phyloP scores from a whole-genome alignment of 92 coral and sea anemone species.

The Zoanthus solanderi region DNA sequence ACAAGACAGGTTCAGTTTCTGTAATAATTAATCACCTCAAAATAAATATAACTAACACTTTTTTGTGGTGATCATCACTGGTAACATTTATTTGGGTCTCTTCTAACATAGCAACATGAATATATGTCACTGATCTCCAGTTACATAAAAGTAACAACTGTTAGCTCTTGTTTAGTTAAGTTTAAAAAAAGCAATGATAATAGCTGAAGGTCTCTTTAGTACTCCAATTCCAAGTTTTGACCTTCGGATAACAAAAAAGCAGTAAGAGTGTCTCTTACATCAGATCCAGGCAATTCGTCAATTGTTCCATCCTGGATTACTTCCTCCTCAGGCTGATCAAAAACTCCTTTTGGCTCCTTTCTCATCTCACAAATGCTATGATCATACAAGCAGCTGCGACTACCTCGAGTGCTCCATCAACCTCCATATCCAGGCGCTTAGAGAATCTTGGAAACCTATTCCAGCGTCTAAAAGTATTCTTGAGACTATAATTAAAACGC shows the following conservation, averaged over 20 bases:
- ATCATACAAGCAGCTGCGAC: slow-evolving; percentile 44
- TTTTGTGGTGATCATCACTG: background rate
- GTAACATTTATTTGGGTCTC: background rate
- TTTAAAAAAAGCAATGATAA: slow-evolving; percentile 8
- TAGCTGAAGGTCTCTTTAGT: slow-evolving; percentile 23
- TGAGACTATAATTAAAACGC: slow-evolving; percentile 52
- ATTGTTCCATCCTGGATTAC: slow-evolving; percentile 41
- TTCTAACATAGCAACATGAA: no score
- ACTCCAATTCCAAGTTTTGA: slow-evolving; percentile 47
- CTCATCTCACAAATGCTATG: slow-evolving; percentile 46
- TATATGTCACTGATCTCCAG: no score
- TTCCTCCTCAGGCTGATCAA: slow-evolving; percentile 52
- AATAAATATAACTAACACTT: slow-evolving; percentile 24
- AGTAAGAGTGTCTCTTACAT: slow-evolving; percentile 44
- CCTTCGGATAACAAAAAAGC: slow-evolving; percentile 52
- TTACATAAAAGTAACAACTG: no score
- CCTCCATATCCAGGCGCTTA: slow-evolving; percentile 52
- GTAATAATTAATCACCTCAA: slow-evolving; percentile 21
- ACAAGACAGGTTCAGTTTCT: slow-evolving; percentile 8
- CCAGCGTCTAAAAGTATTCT: slow-evolving; percentile 61
- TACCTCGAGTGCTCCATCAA: slow-evolving; percentile 31
- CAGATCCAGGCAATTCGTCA: slow-evolving; percentile 49
- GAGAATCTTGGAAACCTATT: slow-evolving; percentile 46
- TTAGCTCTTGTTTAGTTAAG: slow-evolving; percentile 33
- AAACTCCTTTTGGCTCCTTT: slow-evolving; percentile 49